Evolutionary conservation across 2,888 invertebrate genomes (phyloP), one percentile per base, ranked within the genome.

Genomic region (Yponomeuta evonymella): DNA sequence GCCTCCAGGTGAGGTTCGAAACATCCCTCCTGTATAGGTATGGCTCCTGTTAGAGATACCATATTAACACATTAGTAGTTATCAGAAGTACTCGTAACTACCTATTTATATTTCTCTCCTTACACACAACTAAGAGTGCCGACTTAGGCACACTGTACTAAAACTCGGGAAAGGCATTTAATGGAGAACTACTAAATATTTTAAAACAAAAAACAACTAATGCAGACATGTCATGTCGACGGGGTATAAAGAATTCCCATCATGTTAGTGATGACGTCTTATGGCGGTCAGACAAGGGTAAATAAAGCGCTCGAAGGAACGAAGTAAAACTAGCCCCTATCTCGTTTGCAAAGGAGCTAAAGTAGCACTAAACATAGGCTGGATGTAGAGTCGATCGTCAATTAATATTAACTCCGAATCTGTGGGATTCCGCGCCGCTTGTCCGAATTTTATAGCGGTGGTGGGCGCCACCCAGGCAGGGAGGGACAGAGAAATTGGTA

Each of bases 371-470:
- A 58, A 5, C 5, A 15, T 75, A 77, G 75, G 79, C 77, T 83
- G 81, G 81, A 84, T 84, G 87, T 80, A 85, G 84, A 86, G 87
- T 85, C 88, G 88, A 90, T 91, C 88, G 88, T 88, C 90, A 90
- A 92, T 91, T 91, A 92, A 91, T 92, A 90, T 90, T 87, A 88
- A 91, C 82, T 87, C 83, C 89, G 88, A 90, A 91, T 91, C 91
- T 90, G 90, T 91, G 89, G 90, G 91, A 92, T 90, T 92, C 91
- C 89, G 86, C 90, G 89, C 88, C 89, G 89, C 87, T 86, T 58
- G 90, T 89, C 90, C 91, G 90, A 91, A 91, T 91, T 92, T 91
- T 92, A 92, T 92, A 89, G 90, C 87, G 89, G 85, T 88, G 84
- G 90, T 36, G 69, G 62, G 62, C 62, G 91, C 91, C 91, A 90